Conservation (phyloP, 2,888 invertebrate species). For the Tinea semifulvella region DNA sequence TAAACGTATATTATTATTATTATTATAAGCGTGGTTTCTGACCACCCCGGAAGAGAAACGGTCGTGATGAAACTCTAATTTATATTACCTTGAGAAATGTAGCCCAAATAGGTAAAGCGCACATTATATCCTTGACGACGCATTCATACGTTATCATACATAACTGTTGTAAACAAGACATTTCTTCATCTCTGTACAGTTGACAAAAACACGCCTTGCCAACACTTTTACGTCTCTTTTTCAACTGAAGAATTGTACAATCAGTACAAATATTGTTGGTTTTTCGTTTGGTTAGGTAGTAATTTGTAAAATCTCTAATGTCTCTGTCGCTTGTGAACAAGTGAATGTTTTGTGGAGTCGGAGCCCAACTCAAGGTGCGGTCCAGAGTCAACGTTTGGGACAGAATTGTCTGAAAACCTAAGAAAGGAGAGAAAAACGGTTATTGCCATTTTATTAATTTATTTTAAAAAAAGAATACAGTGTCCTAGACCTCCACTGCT, state of each 20-base stretch:
- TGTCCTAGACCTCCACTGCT: no score
- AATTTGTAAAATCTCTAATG: slow-evolving; percentile 74
- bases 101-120: slow-evolving; percentile 77
- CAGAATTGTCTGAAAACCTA: slow-evolving; percentile 75
- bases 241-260: slow-evolving; percentile 22
- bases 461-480: no score
- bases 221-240: slow-evolving; percentile 18
- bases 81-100: slow-evolving; percentile 72
- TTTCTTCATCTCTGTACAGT: slow-evolving; percentile 45
- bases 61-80: no score
- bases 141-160: slow-evolving; percentile 81
- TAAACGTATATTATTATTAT: no score
- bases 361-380: slow-evolving; percentile 73
- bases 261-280: slow-evolving; percentile 24
- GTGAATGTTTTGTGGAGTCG: slow-evolving; percentile 71
- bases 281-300: slow-evolving; percentile 58
- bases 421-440: no score
- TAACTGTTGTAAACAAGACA: slow-evolving; percentile 66
- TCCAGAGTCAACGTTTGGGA: slow-evolving; percentile 84
- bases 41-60: no score
- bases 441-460: no score
- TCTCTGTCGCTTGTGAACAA: slow-evolving; percentile 79
- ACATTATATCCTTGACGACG: slow-evolving; percentile 80
- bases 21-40: no score
- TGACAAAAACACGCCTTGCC: neutral